Evolutionary conservation across 2,113 vertebrate species (phyloP).

Genomic region (Ptychochromis oligacanthus): DNA sequence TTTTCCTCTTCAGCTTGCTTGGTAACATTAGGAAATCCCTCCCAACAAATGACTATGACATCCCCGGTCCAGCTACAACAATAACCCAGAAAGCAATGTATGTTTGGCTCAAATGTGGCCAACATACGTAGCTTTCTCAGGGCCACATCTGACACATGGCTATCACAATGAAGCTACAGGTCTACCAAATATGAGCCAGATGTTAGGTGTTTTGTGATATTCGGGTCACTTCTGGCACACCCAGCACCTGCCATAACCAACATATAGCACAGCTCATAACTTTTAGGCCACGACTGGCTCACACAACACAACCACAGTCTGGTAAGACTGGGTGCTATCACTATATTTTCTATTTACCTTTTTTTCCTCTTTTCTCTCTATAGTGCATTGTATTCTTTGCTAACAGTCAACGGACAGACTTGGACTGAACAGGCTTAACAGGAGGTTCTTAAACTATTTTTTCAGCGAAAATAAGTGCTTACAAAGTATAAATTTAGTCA

Average conservation of each 20-base stretch:
- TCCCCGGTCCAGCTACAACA: neutral
- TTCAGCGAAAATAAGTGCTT: neutral
- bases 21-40: neutral
- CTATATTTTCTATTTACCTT: no score
- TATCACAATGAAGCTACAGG: neutral
- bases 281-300: neutral
- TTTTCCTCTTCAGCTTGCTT: neutral
- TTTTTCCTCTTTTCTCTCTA: neutral
- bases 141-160: neutral
- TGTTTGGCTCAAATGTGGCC: neutral
- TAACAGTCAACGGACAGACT: neutral
- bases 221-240: neutral
- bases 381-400: neutral
- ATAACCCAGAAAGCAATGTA: neutral
- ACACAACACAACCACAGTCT: neutral
- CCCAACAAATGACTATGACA: neutral
- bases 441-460: accelerated
- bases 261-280: neutral
- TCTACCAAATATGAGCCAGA: neutral
- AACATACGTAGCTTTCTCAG: neutral
- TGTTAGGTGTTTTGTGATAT: neutral
- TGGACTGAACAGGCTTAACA: neutral
- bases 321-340: no score
- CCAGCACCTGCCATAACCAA: neutral
- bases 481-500: neutral